These are phyloP conservation scores for Sebastes jordani DNA, from an alignment of 2,797 vertebrate species.

Conservation along the genomic window DNA sequence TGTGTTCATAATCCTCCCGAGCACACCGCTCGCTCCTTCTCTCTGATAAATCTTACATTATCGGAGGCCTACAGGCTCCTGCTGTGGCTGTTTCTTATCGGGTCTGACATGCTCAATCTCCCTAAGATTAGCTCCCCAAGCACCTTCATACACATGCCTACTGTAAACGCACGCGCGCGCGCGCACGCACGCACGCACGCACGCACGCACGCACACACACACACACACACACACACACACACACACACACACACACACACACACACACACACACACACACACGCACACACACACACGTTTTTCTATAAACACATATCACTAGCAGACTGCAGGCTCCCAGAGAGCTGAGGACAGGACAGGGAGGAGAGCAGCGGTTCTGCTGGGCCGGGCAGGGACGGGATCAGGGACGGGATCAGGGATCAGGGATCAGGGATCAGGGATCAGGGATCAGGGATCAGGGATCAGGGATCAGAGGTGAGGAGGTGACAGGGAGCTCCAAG, in stretches of 20 bases:
- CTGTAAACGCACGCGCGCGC: constrained; percentile 18
- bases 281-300: constrained; percentile 40
- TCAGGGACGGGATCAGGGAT: neutral
- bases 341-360: neutral
- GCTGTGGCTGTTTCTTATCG: constrained; percentile 76
- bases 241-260: fast-evolving
- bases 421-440: neutral
- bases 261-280: neutral
- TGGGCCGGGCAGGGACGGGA: neutral
- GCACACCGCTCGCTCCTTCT: constrained; percentile 26
- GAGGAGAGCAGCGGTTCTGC: neutral
- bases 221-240: constrained; percentile 48
- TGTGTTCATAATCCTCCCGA: constrained; percentile 47
- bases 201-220: fast-evolving
- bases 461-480: neutral
- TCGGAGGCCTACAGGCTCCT: constrained; percentile 78
- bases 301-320: constrained; percentile 35
- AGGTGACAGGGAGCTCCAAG: neutral
- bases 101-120: constrained; percentile 79
- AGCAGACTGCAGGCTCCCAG: neutral
- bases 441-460: neutral
- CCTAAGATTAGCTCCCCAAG: constrained; percentile 77
- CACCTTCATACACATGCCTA: constrained; percentile 57
- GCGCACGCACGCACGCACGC: neutral
- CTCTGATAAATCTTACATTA: constrained; percentile 83